These are phyloP conservation scores for Propithecus coquereli DNA, from an alignment of 2,113 vertebrate species.

Conservation along the genomic window DNA sequence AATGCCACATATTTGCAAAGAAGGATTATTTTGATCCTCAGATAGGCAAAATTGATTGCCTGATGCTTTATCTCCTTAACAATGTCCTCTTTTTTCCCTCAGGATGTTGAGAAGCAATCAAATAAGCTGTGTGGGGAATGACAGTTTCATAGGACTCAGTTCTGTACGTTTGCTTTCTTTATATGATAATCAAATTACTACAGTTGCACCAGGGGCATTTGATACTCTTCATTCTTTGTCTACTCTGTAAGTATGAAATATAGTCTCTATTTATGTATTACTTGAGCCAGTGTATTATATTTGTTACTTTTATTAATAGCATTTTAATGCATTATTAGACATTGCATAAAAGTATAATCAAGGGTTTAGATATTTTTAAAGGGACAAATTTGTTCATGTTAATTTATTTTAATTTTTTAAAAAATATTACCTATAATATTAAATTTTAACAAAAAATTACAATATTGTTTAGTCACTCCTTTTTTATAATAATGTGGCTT, in stretches of 20 bases:
- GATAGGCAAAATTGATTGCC: background rate
- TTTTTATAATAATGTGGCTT: background rate
- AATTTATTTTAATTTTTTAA: background rate
- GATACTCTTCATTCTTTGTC: conserved; percentile 96
- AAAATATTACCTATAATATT: background rate
- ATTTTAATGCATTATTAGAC: background rate
- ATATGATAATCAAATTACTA: conserved; percentile 98
- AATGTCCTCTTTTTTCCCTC: conserved; percentile 25
- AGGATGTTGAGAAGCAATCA: conserved; percentile 98
- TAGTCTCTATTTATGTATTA: rapidly evolving
- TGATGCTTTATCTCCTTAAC: conserved; percentile 22
- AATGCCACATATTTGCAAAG: background rate
- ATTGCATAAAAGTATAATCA: background rate
- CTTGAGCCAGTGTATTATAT: background rate
- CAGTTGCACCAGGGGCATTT: conserved; percentile 93
- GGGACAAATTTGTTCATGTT: background rate
- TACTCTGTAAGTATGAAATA: conserved; percentile 88
- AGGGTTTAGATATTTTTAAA: background rate
- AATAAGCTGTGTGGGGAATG: conserved; percentile 96
- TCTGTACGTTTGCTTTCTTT: conserved; percentile 96
- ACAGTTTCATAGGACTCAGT: conserved; percentile 95
- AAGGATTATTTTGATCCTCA: background rate
- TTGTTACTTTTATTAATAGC: background rate
- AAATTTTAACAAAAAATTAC: background rate
- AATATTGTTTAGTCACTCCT: background rate